These are phyloP conservation scores for Hybos culiciformis DNA, from an alignment of 2,888 invertebrate genomes.

Conservation along the genomic window DNA sequence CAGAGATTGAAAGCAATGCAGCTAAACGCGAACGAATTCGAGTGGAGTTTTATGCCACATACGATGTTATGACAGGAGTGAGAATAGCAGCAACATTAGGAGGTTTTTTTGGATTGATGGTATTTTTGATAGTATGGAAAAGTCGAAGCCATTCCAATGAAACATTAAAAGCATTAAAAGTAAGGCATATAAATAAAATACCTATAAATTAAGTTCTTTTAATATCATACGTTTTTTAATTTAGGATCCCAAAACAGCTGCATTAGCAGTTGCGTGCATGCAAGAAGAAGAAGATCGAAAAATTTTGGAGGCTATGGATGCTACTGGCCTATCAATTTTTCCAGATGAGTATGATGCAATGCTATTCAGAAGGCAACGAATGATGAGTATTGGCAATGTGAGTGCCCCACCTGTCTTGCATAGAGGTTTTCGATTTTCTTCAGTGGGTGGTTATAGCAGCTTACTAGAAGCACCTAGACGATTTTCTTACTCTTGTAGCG, in stretches of 20 bases:
- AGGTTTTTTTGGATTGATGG: constrained; percentile 84
- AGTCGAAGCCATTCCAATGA: constrained; percentile 66
- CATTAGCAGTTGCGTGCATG: constrained; percentile 64
- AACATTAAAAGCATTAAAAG: constrained; percentile 51
- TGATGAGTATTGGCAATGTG: constrained; percentile 55
- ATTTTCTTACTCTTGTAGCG: constrained; percentile 39
- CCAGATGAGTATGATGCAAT: constrained; percentile 37
- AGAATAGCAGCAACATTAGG: constrained; percentile 83
- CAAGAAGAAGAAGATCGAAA: constrained; percentile 61
- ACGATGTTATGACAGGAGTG: constrained; percentile 88
- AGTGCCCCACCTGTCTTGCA: constrained; percentile 41
- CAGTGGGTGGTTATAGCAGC: constrained; percentile 56
- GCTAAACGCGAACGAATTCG: constrained; percentile 56
- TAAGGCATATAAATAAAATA: constrained; percentile 9
- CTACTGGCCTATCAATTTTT: constrained; percentile 41
- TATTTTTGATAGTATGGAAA: constrained; percentile 80
- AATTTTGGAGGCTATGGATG: constrained; percentile 59
- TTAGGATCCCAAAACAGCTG: constrained; percentile 64
- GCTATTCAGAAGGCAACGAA: constrained; percentile 39
- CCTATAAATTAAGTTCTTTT: not conserved
- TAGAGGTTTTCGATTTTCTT: constrained; percentile 43
- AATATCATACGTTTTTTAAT: constrained; percentile 11
- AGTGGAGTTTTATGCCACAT: constrained; percentile 74
- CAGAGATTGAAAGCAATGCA: constrained; percentile 11
- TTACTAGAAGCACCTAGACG: constrained; percentile 53